Evolutionary conservation across 2,797 vertebrate species (phyloP).

Genomic region (Chloroceryle amazona): DNA sequence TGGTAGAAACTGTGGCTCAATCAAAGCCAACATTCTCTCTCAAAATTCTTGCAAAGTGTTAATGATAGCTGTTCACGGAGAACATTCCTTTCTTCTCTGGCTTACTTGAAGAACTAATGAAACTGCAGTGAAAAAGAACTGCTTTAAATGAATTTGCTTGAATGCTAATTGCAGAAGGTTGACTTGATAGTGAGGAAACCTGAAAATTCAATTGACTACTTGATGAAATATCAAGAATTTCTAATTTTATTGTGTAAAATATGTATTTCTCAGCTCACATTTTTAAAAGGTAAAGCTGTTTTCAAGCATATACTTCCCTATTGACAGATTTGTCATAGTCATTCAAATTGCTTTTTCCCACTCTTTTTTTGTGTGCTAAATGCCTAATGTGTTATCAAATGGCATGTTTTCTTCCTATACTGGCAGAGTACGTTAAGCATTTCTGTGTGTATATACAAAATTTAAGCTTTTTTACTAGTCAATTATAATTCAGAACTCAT

Average conservation of each 20-base stretch:
- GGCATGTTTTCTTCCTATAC: not conserved
- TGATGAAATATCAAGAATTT: not conserved
- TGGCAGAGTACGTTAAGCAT: not conserved
- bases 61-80: not conserved
- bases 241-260: not conserved
- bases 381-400: not conserved
- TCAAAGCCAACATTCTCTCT: not conserved
- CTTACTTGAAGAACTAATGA: not conserved
- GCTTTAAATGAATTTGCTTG: not conserved
- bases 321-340: not conserved
- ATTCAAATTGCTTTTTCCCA: not conserved
- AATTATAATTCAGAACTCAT: conserved; percentile 64
- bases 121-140: not conserved
- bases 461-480: conserved; percentile 22
- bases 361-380: not conserved
- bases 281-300: not conserved
- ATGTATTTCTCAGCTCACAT: not conserved
- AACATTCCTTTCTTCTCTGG: not conserved
- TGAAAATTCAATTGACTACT: not conserved
- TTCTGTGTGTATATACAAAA: not conserved
- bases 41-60: not conserved
- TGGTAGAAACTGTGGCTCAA: not conserved
- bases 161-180: not conserved
- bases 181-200: not conserved
- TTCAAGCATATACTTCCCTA: not conserved